These are phyloP conservation scores for Danio jaintianensis DNA, from an alignment of 2,797 vertebrate species.

Conservation along the genomic window DNA sequence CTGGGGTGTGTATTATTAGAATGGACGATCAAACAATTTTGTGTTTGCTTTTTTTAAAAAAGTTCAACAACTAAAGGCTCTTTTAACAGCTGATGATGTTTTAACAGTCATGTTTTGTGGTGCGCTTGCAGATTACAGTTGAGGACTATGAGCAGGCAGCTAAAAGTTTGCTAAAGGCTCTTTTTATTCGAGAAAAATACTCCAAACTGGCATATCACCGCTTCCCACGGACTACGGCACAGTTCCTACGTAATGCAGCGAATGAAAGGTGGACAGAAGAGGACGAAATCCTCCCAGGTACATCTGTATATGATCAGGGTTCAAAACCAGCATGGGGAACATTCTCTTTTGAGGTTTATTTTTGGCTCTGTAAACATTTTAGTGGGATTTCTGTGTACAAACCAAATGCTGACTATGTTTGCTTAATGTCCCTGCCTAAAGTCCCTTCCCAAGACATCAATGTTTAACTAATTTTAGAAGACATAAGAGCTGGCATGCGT, in stretches of 20 bases:
- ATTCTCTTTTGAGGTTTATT: slow-evolving; percentile 11
- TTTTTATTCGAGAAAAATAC: slow-evolving; percentile 94
- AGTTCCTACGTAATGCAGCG: slow-evolving; percentile 80
- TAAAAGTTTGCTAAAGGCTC: slow-evolving; percentile 86
- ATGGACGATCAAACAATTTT: neutral
- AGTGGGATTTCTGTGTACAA: neutral
- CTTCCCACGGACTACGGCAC: slow-evolving; percentile 86
- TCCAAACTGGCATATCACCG: slow-evolving; percentile 89
- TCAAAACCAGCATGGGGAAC: neutral
- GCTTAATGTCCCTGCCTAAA: neutral
- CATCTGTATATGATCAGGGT: neutral
- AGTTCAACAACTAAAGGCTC: neutral
- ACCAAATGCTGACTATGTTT: neutral
- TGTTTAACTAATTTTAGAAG: neutral
- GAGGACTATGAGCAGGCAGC: slow-evolving; percentile 97
- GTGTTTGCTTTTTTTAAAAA: neutral
- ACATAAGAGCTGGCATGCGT: neutral
- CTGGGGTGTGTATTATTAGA: slow-evolving; percentile 85
- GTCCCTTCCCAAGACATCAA: slow-evolving; percentile 20
- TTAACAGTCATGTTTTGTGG: slow-evolving; percentile 7
- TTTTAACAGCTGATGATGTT: neutral
- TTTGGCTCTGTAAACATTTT: slow-evolving; percentile 23
- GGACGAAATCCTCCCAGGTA: slow-evolving; percentile 90
- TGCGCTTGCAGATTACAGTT: slow-evolving; percentile 86
- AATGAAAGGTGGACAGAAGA: slow-evolving; percentile 80